Percentiles rank a stretch among this genome's conserved stretches.
Conservation (phyloP, 2,113 vertebrate genomes). For the Chaetura pelagica region DNA sequence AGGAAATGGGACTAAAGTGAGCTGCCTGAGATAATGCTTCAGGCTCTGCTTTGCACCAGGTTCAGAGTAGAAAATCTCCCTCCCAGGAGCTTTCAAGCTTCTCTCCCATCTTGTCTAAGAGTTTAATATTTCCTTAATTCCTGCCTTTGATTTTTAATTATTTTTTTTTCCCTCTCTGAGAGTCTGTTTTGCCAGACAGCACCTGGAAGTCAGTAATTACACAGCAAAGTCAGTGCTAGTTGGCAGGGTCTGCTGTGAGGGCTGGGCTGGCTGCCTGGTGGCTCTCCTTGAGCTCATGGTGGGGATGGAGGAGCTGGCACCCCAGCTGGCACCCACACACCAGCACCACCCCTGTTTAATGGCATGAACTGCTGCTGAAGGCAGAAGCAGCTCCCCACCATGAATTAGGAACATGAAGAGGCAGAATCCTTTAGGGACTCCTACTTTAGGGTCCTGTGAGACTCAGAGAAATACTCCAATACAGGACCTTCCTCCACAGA, state of each 20-base stretch:
- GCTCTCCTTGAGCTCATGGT: rapidly evolving
- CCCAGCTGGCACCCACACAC: background rate
- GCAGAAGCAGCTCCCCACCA: background rate
- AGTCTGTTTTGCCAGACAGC: background rate
- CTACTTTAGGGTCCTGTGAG: background rate
- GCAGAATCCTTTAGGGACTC: background rate
- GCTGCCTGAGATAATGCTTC: background rate
- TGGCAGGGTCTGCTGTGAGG: background rate
- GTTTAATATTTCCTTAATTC: background rate
- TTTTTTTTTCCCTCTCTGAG: background rate
- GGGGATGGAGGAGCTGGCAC: background rate
- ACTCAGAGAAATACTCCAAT: background rate
- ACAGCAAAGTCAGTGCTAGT: background rate
- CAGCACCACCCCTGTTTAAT: background rate
- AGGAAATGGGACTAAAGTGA: background rate
- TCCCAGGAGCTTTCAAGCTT: background rate
- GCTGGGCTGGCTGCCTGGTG: background rate
- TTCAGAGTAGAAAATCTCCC: background rate
- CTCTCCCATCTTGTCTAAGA: background rate
- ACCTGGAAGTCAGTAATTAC: background rate
- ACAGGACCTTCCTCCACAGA: background rate
- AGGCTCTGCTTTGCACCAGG: background rate
- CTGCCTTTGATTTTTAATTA: background rate
- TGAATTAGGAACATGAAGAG: background rate
- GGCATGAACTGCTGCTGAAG: background rate